Conservation (phyloP, 2,113 vertebrate species). For the Lipotes vexillifer region DNA sequence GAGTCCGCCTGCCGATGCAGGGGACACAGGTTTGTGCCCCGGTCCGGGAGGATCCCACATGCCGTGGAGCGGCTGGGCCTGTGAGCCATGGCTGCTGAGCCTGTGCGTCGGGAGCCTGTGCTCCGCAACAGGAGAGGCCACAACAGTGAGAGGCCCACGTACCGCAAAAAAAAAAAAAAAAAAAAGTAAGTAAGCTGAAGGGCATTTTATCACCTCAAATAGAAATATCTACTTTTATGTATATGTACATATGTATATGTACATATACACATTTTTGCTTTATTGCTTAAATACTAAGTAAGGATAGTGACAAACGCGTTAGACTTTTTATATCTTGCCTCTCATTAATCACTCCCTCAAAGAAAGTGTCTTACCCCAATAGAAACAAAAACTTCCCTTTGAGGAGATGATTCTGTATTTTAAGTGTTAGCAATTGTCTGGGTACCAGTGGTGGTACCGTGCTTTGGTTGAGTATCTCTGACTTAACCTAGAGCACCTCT, state of each 20-base stretch:
- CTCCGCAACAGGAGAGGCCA: too few species aligned
- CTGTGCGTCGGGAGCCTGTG: too few species aligned
- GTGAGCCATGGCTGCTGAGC: too few species aligned
- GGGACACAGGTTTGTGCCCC: too few species aligned
- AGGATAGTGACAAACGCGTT: not conserved
- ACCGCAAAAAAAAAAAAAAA: too few species aligned
- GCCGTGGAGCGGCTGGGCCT: too few species aligned
- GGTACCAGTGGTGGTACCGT: accelerated
- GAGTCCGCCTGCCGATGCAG: too few species aligned
- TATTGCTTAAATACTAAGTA: not conserved
- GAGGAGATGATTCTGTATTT: not conserved
- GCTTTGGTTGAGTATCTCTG: not conserved
- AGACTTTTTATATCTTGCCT: not conserved
- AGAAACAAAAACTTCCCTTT: not conserved
- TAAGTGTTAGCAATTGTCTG: not conserved
- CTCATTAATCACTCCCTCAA: not conserved
- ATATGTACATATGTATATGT: too few species aligned
- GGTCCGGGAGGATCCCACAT: too few species aligned
- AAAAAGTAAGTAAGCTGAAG: too few species aligned
- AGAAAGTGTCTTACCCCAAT: not conserved
- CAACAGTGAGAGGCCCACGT: too few species aligned
- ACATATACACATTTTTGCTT: not conserved
- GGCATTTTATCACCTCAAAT: not conserved
- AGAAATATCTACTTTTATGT: not conserved
- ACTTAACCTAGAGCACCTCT: not conserved